Conservation (phyloP, 2,888 invertebrate species). For the Danaus chrysippus region DNA sequence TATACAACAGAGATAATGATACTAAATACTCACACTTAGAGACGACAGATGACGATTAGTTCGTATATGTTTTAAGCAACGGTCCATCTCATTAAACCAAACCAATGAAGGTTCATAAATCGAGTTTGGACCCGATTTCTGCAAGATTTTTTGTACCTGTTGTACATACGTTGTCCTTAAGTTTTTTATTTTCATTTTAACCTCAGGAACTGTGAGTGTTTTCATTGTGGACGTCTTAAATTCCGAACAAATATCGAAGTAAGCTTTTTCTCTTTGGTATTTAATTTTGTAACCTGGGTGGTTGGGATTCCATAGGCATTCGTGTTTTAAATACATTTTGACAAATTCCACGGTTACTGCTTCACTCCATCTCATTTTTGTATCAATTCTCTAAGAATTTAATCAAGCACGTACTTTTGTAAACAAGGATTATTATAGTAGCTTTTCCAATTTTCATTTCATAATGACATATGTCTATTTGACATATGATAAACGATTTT, state of each 20-base stretch:
- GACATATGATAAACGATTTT: neutral
- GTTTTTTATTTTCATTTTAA: conserved; percentile 72
- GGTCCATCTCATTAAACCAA: conserved; percentile 70
- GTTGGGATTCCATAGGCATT: conserved; percentile 71
- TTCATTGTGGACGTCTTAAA: conserved; percentile 55
- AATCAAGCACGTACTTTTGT: neutral
- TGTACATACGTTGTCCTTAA: conserved; percentile 71
- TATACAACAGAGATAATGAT: neutral
- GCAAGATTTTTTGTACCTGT: conserved; percentile 67
- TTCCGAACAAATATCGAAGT: conserved; percentile 50
- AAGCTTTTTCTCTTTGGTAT: conserved; percentile 59
- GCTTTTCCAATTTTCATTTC: conserved; percentile 1
- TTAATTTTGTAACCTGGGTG: conserved; percentile 62
- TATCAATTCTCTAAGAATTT: neutral
- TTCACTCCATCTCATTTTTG: conserved; percentile 70
- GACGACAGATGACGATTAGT: conserved; percentile 45
- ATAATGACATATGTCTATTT: too few species aligned
- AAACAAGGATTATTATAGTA: neutral
- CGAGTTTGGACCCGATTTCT: conserved; percentile 57
- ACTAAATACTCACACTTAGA: conserved; percentile 37
- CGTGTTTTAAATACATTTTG: conserved; percentile 68
- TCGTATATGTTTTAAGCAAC: conserved; percentile 57
- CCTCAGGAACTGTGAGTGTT: conserved; percentile 53
- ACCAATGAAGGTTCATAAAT: conserved; percentile 61
- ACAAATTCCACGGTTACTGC: conserved; percentile 68